A percentile compares a stretch with the other conserved stretches of the same genome.
These are phyloP conservation scores for Noctua comes DNA, from an alignment of 2,888 invertebrate genomes.

Conservation along the genomic window DNA sequence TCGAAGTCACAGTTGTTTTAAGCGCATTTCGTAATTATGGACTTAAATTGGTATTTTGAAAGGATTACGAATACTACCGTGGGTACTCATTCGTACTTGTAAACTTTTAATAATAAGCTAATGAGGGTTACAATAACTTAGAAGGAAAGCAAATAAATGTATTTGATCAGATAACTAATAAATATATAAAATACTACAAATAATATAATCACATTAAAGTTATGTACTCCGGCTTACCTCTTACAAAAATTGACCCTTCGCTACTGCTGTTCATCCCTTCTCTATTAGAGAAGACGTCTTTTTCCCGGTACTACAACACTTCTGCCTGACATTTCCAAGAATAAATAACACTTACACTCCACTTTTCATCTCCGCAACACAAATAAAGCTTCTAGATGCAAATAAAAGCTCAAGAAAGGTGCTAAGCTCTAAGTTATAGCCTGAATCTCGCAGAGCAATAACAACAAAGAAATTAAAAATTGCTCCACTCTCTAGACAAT, in stretches of 20 bases:
- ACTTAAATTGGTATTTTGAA: constrained; percentile 23
- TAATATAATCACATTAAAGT: too few relatives aligned
- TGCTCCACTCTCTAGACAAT: constrained; percentile 25
- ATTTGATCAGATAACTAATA: too few relatives aligned
- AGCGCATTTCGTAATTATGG: constrained; percentile 27
- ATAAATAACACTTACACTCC: background rate
- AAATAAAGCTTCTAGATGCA: constrained; percentile 29
- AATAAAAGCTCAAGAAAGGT: constrained; percentile 28
- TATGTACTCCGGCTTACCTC: too few relatives aligned
- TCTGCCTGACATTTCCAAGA: background rate
- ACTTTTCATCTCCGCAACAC: constrained; percentile 6
- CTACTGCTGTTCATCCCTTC: too few relatives aligned
- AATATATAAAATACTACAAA: too few relatives aligned
- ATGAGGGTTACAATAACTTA: too few relatives aligned
- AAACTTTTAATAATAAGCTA: background rate
- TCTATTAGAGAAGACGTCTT: too few relatives aligned
- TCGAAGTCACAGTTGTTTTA: constrained; percentile 43
- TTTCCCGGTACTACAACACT: background rate
- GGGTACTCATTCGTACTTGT: background rate
- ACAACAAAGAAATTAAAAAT: constrained; percentile 52
- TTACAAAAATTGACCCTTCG: too few relatives aligned
- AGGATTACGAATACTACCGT: background rate
- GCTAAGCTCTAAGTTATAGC: constrained; percentile 27
- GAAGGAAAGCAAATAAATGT: too few relatives aligned
- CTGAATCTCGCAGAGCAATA: constrained; percentile 23